Evolutionary conservation across 2,113 vertebrate species (phyloP).

Genomic region (Martes martes): DNA sequence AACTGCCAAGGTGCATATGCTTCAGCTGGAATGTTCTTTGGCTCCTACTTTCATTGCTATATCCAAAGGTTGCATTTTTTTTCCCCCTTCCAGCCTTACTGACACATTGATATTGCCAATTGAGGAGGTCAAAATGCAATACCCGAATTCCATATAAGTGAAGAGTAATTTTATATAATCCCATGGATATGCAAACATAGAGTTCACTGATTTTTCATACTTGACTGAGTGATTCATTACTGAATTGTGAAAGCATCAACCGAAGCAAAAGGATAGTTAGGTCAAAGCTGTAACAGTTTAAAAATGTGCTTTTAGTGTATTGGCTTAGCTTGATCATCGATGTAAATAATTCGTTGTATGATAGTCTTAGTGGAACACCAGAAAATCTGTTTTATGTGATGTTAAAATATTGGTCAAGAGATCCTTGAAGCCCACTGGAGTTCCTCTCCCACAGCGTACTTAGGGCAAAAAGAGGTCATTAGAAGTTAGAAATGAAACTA

Average conservation of each 20-base stretch:
- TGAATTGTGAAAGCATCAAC: slow-evolving; percentile 17
- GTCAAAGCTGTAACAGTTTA: not conserved
- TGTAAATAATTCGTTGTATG: not conserved
- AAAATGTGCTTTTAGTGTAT: not conserved
- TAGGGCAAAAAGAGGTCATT: not conserved
- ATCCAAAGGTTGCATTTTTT: not conserved
- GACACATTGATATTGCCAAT: slow-evolving; percentile 3
- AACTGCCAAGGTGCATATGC: not conserved
- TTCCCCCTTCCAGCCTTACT: not conserved
- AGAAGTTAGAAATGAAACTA: not conserved
- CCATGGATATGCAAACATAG: not conserved
- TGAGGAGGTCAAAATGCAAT: not conserved
- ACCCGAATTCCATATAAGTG: not conserved
- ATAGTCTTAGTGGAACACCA: not conserved
- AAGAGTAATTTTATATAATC: slow-evolving; percentile 33
- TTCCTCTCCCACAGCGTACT: not conserved
- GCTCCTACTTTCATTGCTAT: not conserved
- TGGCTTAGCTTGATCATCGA: not conserved
- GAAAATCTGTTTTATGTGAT: not conserved
- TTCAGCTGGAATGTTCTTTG: not conserved
- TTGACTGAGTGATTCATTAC: slow-evolving; percentile 29
- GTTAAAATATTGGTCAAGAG: not conserved
- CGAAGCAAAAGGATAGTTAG: not conserved
- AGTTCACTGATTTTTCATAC: slow-evolving; percentile 31
- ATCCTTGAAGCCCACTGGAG: not conserved